These are phyloP conservation scores for Choristoneura rosaceana DNA, from an alignment of 2,888 invertebrate species.

Conservation along the genomic window DNA sequence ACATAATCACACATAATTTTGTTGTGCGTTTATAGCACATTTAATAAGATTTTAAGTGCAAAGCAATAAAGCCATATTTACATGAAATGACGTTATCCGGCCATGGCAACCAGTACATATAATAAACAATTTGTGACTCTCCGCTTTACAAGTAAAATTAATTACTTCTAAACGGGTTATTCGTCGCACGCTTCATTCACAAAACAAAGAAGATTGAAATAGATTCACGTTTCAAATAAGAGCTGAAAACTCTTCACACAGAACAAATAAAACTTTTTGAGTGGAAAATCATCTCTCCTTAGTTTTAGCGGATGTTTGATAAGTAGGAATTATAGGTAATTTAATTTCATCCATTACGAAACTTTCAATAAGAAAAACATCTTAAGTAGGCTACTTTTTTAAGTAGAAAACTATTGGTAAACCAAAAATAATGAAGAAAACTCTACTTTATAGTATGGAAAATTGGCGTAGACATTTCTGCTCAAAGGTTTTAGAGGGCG, in stretches of 20 bases:
- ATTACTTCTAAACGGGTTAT: neutral
- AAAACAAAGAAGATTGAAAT: neutral
- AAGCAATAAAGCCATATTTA: neutral
- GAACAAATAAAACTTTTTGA: neutral
- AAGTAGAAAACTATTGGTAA: constrained; percentile 2
- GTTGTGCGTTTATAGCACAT: no score
- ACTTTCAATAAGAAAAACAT: neutral
- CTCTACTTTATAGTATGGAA: constrained; percentile 31
- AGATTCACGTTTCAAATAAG: neutral
- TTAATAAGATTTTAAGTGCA: no score
- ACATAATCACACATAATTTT: no score
- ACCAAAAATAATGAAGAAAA: constrained; percentile 14
- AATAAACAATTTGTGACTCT: neutral
- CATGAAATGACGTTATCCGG: neutral
- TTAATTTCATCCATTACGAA: neutral
- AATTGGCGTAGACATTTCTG: constrained; percentile 15
- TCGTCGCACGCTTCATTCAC: neutral
- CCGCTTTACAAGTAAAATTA: neutral
- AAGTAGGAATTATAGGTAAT: no score
- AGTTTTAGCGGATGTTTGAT: neutral
- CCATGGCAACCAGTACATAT: neutral
- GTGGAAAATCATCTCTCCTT: neutral
- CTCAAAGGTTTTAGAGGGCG: constrained; percentile 29
- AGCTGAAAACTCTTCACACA: neutral
- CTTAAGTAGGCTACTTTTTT: neutral